These are phyloP conservation scores for Scatophagus argus DNA, from an alignment of 2,113 vertebrate species.

Conservation along the genomic window DNA sequence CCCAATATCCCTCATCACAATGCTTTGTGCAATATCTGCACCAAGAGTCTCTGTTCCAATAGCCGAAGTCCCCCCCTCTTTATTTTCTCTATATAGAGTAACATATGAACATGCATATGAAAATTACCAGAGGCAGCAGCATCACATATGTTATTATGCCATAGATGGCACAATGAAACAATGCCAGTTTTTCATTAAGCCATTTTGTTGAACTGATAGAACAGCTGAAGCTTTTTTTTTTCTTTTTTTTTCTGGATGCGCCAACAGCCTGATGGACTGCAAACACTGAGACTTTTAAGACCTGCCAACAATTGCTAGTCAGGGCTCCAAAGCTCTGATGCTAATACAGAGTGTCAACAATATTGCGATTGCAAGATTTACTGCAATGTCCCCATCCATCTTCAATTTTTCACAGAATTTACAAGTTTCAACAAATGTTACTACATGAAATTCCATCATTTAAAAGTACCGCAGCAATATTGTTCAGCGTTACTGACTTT, in stretches of 20 bases:
- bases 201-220: constrained; percentile 69
- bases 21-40: constrained; percentile 85
- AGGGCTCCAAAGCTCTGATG: constrained; percentile 44
- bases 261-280: constrained; percentile 73
- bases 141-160: constrained; percentile 80
- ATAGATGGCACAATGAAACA: constrained; percentile 72
- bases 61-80: constrained; percentile 80
- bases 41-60: constrained; percentile 82
- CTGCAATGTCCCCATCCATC: background rate
- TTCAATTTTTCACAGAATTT: background rate
- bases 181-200: constrained; percentile 78
- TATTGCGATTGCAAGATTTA: constrained; percentile 3
- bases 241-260: constrained; percentile 54
- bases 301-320: constrained; percentile 74
- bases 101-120: constrained; percentile 84
- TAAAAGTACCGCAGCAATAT: background rate
- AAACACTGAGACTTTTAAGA: constrained; percentile 68
- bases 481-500: background rate
- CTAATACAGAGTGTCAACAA: constrained; percentile 18
- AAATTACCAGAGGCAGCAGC: constrained; percentile 77
- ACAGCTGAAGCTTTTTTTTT: constrained; percentile 73
- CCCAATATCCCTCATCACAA: constrained; percentile 83
- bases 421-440: background rate
- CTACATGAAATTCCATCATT: background rate
- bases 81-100: constrained; percentile 72